Base-by-base conservation (phyloP, 2,797 vertebrate species). In the Pseudochaenichthys georgianus region DNA sequence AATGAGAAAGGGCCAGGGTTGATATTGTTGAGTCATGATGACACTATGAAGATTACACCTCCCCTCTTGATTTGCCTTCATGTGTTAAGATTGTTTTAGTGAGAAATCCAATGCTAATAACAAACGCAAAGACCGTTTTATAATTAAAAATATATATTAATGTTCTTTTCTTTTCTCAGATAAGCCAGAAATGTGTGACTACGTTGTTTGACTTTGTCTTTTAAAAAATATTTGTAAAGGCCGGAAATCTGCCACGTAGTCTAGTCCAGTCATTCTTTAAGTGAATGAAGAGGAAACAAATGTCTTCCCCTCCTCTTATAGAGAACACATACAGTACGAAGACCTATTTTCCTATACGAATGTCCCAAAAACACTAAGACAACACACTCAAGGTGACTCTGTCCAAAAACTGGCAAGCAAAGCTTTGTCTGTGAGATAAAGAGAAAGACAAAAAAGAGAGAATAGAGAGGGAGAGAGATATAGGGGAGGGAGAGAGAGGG, bases 361-460 rank as follows among this genome's bases (percentile, higher is more conserved):
- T 61, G 47, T 53, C 50, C 23, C 21, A 13, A 54, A 23, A 58
- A 78, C 13, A 31, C 9, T 53, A 16, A 74, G 48, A 45, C 45
- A 62, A 57, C 42, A 52, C 54, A 21, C 3, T 88, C 82, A 89
- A 91, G 89, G 89, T 91, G 89, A 91, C 89, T 84, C 71, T 67
- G 71, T n/a, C 80, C 66, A 70, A 85, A 87, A 74, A 63, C 0
- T 31, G 75, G 62, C 64, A 79, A 82, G 72, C 47, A 74, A 63
- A 52, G 80, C 83, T 83, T 83, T 79, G 67, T 84, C 75, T 82
- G 59, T 51, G 75, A 87, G 77, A 87, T 84, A 86, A 85, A 88
- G 73, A 65, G 75, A 61, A 75, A 76, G 75, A 87, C 73, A 79
- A 75, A 89, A 84, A 67, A 54, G 16, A 11, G 50, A 77, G 59